Evolutionary conservation across 2,113 vertebrate species (phyloP).

Genomic region (Ctenodactylus gundi): DNA sequence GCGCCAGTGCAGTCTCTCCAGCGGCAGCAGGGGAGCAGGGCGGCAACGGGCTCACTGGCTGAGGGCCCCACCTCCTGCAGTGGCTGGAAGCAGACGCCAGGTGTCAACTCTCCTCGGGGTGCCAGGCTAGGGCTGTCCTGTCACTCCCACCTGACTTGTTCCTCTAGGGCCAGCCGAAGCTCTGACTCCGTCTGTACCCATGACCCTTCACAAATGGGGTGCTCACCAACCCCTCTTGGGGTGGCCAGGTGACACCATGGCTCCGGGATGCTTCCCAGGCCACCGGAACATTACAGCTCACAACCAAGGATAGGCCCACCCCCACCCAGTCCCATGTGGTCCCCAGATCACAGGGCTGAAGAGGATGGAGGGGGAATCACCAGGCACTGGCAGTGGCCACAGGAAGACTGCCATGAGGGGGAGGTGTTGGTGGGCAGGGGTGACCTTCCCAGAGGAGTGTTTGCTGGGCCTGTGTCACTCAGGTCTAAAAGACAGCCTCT

Average conservation of each 20-base stretch:
- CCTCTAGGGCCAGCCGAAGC: neutral
- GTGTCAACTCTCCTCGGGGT: no score
- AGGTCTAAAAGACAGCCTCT: neutral
- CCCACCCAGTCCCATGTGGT: neutral
- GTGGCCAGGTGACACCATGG: no score
- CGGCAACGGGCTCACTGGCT: fast-evolving
- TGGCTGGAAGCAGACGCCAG: neutral
- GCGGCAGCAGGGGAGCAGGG: neutral
- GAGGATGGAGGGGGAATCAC: neutral
- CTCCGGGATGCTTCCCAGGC: no score
- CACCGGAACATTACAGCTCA: neutral
- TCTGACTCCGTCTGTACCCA: no score
- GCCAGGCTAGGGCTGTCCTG: neutral
- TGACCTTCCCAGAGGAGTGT: neutral
- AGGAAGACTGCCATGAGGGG: neutral
- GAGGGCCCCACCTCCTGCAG: neutral
- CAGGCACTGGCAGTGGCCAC: neutral
- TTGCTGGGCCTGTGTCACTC: neutral
- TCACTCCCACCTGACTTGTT: neutral
- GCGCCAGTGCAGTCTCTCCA: neutral
- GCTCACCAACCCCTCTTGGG: no score
- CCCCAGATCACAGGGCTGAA: neutral
- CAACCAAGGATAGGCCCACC: neutral
- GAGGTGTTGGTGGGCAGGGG: neutral
- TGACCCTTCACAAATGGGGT: no score